Evolutionary conservation across 1,140 invertebrate genomes (phyloP).

Genomic region (Drosophila miranda): DNA sequence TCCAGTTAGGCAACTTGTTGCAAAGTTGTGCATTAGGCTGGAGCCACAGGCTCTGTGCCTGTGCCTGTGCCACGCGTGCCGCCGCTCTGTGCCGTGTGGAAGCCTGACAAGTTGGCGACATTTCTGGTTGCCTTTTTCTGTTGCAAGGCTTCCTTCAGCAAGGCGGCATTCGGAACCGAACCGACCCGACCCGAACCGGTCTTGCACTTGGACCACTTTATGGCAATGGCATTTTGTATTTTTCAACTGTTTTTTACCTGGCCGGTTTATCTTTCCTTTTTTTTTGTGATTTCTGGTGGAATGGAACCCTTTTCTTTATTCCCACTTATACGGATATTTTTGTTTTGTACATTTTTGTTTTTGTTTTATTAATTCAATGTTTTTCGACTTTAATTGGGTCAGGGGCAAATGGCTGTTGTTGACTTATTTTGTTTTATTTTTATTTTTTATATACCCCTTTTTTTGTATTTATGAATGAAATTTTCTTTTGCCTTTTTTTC

Average conservation of each 20-base stretch:
- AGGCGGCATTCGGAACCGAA: conserved; percentile 4
- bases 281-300: conserved; percentile 5
- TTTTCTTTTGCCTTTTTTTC: neutral
- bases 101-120: conserved; percentile 77
- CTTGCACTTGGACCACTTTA: conserved; percentile 36
- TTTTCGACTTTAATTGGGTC: conserved; percentile 61
- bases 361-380: conserved; percentile 29
- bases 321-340: conserved; percentile 24
- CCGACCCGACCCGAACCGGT: conserved; percentile 22
- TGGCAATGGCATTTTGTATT: conserved; percentile 1
- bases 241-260: conserved; percentile 1
- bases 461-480: conserved; percentile 5
- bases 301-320: conserved; percentile 43
- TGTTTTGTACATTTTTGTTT: conserved; percentile 12
- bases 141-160: conserved; percentile 59
- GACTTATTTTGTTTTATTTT: conserved; percentile 12
- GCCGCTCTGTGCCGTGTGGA: conserved; percentile 27
- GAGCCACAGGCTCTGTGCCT: conserved; percentile 15
- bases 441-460: neutral
- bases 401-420: conserved; percentile 42
- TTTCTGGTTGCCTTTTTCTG: conserved; percentile 36
- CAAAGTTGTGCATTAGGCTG: conserved; percentile 31
- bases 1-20: conserved; percentile 57
- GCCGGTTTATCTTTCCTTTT: neutral
- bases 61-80: conserved; percentile 32